phyloP scores from a whole-genome alignment of 2,797 vertebrate species.

The Smutsia temminckii region DNA sequence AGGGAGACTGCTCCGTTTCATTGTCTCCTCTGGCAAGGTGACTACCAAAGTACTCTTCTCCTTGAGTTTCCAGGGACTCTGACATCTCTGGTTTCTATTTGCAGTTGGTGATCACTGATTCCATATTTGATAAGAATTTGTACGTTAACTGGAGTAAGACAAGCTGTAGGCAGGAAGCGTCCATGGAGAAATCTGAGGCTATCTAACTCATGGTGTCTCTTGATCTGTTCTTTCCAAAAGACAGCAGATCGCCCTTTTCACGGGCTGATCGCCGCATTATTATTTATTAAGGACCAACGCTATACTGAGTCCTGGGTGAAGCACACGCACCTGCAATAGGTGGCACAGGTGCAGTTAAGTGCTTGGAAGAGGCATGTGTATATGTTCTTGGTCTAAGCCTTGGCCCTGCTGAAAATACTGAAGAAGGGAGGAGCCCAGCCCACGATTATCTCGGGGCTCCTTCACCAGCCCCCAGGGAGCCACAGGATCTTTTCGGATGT shows the following conservation, averaged over 20 bases:
- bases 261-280: not conserved
- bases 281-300: not conserved
- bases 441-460: not conserved
- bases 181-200: slow-evolving; percentile 49
- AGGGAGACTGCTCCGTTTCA: not conserved
- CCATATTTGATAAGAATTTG: slow-evolving; percentile 47
- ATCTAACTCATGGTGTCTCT: not conserved
- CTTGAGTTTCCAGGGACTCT: slow-evolving; percentile 47
- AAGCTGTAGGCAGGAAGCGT: slow-evolving; percentile 42
- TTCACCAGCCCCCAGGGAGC: not conserved
- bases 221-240: slow-evolving; percentile 29
- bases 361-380: not conserved
- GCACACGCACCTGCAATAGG: not conserved
- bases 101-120: slow-evolving; percentile 58
- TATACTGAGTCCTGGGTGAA: not conserved
- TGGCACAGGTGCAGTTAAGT: no score
- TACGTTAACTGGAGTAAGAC: slow-evolving; percentile 23
- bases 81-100: slow-evolving; percentile 59
- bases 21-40: not conserved
- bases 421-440: not conserved
- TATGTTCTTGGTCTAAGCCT: not conserved
- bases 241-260: not conserved
- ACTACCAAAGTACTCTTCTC: not conserved
- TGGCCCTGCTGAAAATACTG: not conserved
- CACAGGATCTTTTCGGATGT: not conserved